phyloP scores from a whole-genome alignment of 2,888 invertebrate genomes.

The Lasioglossum vierecki region DNA sequence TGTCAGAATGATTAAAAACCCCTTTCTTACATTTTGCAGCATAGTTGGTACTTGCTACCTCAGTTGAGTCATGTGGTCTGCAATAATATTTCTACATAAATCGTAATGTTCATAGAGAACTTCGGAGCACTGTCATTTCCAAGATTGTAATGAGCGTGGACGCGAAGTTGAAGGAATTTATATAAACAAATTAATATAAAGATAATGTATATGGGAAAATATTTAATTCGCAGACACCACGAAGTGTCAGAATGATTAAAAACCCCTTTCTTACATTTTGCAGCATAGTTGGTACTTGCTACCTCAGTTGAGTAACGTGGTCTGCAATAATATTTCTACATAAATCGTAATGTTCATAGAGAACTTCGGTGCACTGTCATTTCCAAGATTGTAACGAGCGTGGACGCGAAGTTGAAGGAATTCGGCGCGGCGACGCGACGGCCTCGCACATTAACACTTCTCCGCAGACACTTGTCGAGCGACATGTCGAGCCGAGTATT shows the following conservation, averaged over 20 bases:
- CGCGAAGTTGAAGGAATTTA: neutral
- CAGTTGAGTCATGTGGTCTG: too few species aligned
- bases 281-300: too few species aligned
- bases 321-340: neutral
- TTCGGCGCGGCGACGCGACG: constrained; percentile 7
- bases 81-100: neutral
- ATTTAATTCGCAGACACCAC: too few species aligned
- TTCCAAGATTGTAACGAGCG: neutral
- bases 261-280: too few species aligned
- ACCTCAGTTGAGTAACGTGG: too few species aligned
- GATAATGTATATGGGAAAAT: too few species aligned
- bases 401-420: neutral
- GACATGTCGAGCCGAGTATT: constrained; percentile 23
- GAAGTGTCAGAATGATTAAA: too few species aligned
- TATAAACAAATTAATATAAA: too few species aligned
- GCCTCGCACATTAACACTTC: constrained; percentile 12
- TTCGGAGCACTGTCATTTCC: neutral
- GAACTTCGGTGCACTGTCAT: neutral
- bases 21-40: too few species aligned
- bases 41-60: too few species aligned
- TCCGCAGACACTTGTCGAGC: neutral
- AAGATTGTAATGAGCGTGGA: neutral
- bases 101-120: neutral
- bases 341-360: neutral
- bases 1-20: too few species aligned